A percentile compares a stretch with the other conserved stretches of the same genome.
These are phyloP conservation scores for Melanocharis versteri DNA, from an alignment of 2,113 vertebrate species.

Conservation along the genomic window DNA sequence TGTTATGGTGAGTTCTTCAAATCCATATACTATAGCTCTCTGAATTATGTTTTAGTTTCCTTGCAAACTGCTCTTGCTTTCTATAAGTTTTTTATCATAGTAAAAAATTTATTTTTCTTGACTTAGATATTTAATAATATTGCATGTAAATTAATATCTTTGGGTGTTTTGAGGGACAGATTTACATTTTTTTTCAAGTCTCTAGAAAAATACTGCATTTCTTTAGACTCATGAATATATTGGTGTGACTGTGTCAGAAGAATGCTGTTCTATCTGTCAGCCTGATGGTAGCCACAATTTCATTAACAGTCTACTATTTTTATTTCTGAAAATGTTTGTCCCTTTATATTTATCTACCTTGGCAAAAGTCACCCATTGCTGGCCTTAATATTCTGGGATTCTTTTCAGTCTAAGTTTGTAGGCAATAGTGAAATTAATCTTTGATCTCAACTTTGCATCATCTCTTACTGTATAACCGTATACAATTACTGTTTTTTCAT, in stretches of 20 bases:
- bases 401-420: not conserved
- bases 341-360: not conserved
- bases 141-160: not conserved
- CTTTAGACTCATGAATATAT: not conserved
- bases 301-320: not conserved
- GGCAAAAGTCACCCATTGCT: not conserved
- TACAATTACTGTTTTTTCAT: not conserved
- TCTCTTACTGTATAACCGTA: not conserved
- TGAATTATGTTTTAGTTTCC: not conserved
- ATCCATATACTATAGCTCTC: not conserved
- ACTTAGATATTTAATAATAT: not conserved
- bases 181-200: not conserved
- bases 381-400: not conserved
- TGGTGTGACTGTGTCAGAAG: not conserved
- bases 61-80: not conserved
- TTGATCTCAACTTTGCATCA: not conserved
- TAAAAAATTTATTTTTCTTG: not conserved
- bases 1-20: not conserved
- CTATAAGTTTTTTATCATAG: not conserved
- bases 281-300: not conserved
- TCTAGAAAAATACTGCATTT: not conserved
- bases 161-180: not conserved
- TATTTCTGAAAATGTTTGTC: not conserved
- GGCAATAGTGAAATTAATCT: conserved; percentile 22
- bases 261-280: not conserved